A percentile compares a stretch with the other conserved stretches of the same genome.
Evolutionary conservation across 35 echinoderm and acorn worm species (phyloP).

Genomic region (Lytechinus variegatus): DNA sequence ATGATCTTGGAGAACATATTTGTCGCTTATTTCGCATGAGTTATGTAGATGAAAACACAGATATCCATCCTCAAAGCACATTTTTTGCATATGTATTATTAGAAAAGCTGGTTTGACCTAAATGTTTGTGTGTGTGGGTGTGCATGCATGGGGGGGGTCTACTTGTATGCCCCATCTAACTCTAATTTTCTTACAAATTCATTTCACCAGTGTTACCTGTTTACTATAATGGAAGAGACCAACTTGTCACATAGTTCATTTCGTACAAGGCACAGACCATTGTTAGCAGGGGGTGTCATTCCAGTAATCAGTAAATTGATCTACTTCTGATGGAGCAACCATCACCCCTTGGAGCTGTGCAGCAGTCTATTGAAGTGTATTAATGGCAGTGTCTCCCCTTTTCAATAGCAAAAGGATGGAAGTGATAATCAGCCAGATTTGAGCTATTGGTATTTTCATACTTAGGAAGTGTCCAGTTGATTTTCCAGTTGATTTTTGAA

Average conservation of each 20-base stretch:
- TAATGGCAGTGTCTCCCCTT: neutral
- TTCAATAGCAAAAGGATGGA: too few species aligned
- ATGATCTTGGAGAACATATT: too few species aligned
- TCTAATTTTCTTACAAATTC: neutral
- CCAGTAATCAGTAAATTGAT: neutral
- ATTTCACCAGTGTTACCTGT: neutral
- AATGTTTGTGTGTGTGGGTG: neutral
- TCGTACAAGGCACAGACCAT: neutral
- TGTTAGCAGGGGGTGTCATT: neutral
- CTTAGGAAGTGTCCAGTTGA: too few species aligned
- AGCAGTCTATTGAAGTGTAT: neutral
- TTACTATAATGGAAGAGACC: neutral
- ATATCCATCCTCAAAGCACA: too few species aligned
- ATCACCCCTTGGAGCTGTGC: neutral
- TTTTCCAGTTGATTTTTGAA: too few species aligned
- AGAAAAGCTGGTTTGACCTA: too few species aligned
- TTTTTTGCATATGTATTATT: too few species aligned
- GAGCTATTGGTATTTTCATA: too few species aligned
- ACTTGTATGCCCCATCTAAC: too few species aligned
- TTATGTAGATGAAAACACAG: too few species aligned
- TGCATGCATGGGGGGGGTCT: neutral
- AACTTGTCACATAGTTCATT: neutral
- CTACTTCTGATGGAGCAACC: neutral
- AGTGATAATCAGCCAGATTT: too few species aligned
- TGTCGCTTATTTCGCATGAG: too few species aligned